phyloP scores from a whole-genome alignment of 2,888 invertebrate species.

The Tigriopus californicus region DNA sequence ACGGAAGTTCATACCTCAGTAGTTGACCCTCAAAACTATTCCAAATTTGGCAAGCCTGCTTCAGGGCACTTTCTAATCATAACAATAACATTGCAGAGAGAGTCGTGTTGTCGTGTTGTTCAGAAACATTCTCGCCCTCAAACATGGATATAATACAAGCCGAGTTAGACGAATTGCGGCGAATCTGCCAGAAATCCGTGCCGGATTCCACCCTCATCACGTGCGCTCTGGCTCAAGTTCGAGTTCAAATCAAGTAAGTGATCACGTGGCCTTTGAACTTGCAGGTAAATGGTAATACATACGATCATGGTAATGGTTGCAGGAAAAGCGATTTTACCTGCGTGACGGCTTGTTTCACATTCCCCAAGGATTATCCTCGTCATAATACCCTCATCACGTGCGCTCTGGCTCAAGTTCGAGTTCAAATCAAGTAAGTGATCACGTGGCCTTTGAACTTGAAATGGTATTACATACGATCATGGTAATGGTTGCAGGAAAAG shows the following conservation, averaged over 20 bases:
- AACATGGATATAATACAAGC: conserved; percentile 42
- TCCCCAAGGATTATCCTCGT: conserved; percentile 42
- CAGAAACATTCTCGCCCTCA: no score
- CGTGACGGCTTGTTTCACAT: conserved; percentile 43
- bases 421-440: not conserved
- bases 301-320: conserved; percentile 18
- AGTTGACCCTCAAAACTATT: no score
- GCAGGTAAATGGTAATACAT: not conserved
- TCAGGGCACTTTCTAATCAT: no score
- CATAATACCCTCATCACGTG: conserved; percentile 40
- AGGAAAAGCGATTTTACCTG: conserved; percentile 42
- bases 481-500: conserved; percentile 32
- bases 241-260: conserved; percentile 41
- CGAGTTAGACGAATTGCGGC: conserved; percentile 43
- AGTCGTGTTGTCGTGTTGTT: no score
- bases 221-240: conserved; percentile 43
- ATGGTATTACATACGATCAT: not conserved
- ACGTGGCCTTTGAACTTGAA: not conserved
- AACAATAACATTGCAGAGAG: no score
- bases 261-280: not conserved
- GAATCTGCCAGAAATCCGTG: conserved; percentile 41
- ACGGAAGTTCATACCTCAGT: no score
- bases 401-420: not conserved
- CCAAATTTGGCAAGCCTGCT: no score
- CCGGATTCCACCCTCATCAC: conserved; percentile 42